Percentiles rank a stretch among this genome's conserved stretches.
phyloP scores from a whole-genome alignment of 2,888 invertebrate genomes.

The Yponomeuta evonymella region DNA sequence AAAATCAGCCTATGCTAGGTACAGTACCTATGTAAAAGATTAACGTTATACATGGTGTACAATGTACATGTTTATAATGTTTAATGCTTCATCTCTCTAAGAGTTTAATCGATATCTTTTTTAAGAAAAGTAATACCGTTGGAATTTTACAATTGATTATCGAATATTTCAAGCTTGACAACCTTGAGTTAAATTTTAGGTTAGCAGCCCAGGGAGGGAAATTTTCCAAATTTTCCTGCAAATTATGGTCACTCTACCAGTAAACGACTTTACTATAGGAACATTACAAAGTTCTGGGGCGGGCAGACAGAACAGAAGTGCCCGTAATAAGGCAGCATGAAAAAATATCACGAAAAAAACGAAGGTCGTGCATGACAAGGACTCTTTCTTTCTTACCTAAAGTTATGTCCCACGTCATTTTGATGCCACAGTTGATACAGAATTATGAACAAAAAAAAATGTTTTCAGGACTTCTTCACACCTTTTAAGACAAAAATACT shows the following conservation, averaged over 20 bases:
- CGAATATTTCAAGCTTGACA: no score
- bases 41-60: no score
- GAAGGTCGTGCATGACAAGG: neutral
- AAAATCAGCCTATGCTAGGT: no score
- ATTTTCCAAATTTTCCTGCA: neutral
- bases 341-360: neutral
- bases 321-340: neutral
- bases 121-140: neutral
- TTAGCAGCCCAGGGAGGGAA: no score
- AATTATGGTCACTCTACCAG: neutral
- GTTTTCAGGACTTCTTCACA: neutral
- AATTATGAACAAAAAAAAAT: neutral
- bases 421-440: slow-evolving; percentile 15
- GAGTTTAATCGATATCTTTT: neutral
- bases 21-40: no score
- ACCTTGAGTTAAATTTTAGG: no score
- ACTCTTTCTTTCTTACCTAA: slow-evolving; percentile 50
- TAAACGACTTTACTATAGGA: neutral
- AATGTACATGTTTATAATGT: neutral
- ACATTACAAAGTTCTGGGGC: neutral
- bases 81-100: neutral
- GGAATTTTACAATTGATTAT: no score
- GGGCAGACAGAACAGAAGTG: neutral
- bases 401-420: slow-evolving; percentile 63
- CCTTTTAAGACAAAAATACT: neutral